Conservation (phyloP, 2,888 invertebrate species). For the Cinara cedri region DNA sequence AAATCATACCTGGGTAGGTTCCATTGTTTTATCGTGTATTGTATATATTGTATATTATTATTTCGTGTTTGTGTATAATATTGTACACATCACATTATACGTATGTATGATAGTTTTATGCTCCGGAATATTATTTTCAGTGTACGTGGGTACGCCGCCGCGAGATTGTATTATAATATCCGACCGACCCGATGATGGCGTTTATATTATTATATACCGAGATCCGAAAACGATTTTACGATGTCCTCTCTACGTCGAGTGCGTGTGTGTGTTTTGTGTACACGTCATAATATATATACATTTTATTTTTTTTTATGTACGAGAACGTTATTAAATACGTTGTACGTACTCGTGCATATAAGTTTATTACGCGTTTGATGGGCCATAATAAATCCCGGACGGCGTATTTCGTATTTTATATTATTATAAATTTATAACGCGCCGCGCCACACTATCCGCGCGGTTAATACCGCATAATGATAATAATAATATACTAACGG, state of each 20-base stretch:
- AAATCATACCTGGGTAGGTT: neutral
- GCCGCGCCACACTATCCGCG: slow-evolving; percentile 12
- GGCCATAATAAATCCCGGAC: slow-evolving; percentile 54
- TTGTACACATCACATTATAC: no score
- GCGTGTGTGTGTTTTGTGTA: slow-evolving; percentile 6
- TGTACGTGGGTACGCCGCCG: slow-evolving; percentile 3
- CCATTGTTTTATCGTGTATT: slow-evolving; percentile 45
- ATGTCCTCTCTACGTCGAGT: neutral
- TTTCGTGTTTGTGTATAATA: neutral
- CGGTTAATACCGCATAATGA: neutral
- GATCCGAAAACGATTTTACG: slow-evolving; percentile 54
- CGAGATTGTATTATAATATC: neutral
- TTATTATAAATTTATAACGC: slow-evolving; percentile 23
- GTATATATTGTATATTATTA: neutral
- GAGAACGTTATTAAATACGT: slow-evolving; percentile 54
- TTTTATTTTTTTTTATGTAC: neutral
- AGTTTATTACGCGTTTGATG: slow-evolving; percentile 55
- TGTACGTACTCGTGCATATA: slow-evolving; percentile 35
- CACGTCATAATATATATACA: neutral
- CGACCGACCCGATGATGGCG: slow-evolving; percentile 11
- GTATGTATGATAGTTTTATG: neutral
- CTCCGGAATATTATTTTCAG: neutral
- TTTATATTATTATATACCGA: slow-evolving; percentile 9
- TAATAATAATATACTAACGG: neutral
- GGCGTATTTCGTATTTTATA: slow-evolving; percentile 24